Evolutionary conservation across 2,888 invertebrate species (phyloP).

Genomic region (Agriopis marginaria): DNA sequence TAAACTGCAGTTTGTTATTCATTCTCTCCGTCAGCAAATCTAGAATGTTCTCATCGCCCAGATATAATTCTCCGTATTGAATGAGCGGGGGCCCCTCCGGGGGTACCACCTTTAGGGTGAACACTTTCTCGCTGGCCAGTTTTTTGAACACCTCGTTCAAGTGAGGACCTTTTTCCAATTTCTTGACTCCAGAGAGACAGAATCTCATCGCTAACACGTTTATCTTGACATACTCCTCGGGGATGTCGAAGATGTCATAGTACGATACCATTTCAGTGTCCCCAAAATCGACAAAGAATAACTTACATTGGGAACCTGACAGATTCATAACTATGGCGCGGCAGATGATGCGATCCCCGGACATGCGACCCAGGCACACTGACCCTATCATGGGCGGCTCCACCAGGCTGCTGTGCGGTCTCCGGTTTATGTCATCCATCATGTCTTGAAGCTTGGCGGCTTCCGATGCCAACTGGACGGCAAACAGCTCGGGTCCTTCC

Average conservation of each 20-base stretch:
- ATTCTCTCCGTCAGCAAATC: conserved; percentile 82
- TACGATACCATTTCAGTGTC: conserved; percentile 91
- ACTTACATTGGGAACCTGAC: conserved; percentile 90
- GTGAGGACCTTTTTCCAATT: conserved; percentile 84
- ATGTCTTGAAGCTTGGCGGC: conserved; percentile 88
- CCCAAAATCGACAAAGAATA: conserved; percentile 94
- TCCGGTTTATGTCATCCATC: conserved; percentile 90
- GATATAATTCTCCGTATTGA: conserved; percentile 91
- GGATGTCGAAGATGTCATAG: conserved; percentile 91
- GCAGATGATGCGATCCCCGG: conserved; percentile 89
- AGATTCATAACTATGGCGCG: conserved; percentile 92
- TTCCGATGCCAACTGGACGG: conserved; percentile 89
- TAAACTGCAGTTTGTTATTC: conserved; percentile 77
- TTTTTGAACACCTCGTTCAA: conserved; percentile 91
- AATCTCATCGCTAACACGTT: conserved; percentile 92
- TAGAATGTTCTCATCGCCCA: conserved; percentile 86
- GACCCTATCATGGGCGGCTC: conserved; percentile 91
- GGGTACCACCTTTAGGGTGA: conserved; percentile 89
- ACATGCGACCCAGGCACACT: conserved; percentile 91
- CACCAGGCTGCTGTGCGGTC: conserved; percentile 86
- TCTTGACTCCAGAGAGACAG: conserved; percentile 90
- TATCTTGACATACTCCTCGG: conserved; percentile 89
- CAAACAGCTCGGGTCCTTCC: conserved; percentile 92
- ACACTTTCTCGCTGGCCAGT: conserved; percentile 87
- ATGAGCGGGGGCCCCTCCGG: conserved; percentile 90